Conservation (phyloP, 1,140 invertebrate species). For the Zophobas atratus region DNA sequence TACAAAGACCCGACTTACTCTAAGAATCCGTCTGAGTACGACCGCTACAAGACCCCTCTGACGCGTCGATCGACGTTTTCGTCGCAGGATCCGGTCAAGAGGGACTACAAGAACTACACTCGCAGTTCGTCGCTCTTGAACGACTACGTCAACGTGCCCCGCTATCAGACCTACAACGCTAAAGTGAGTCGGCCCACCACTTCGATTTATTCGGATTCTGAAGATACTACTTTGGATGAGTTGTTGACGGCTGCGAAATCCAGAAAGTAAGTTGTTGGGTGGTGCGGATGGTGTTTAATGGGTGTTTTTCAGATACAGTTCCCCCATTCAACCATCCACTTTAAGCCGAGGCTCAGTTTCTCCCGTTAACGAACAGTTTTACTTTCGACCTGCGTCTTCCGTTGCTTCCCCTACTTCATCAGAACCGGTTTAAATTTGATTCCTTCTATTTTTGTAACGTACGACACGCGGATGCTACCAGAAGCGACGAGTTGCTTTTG, state of each 20-base stretch:
- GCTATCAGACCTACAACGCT: slow-evolving; percentile 63
- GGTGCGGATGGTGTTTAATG: neutral
- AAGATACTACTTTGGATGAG: slow-evolving; percentile 61
- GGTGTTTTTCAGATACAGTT: slow-evolving; percentile 59
- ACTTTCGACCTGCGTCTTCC: slow-evolving; percentile 50
- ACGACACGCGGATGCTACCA: too few relatives aligned
- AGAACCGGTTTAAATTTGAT: slow-evolving; percentile 54
- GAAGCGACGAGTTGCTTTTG: too few relatives aligned
- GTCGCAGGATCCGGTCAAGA: slow-evolving; percentile 24
- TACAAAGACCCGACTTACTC: slow-evolving; percentile 59
- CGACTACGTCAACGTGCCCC: slow-evolving; percentile 65
- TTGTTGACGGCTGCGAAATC: slow-evolving; percentile 58
- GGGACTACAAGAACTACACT: slow-evolving; percentile 60
- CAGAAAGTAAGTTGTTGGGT: slow-evolving; percentile 47
- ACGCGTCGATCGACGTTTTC: slow-evolving; percentile 36
- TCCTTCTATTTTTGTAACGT: slow-evolving; percentile 19
- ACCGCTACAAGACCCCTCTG: slow-evolving; percentile 50
- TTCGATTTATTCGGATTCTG: slow-evolving; percentile 60
- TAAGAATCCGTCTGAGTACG: slow-evolving; percentile 58
- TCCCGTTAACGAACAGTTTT: slow-evolving; percentile 56
- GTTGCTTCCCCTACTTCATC: slow-evolving; percentile 54
- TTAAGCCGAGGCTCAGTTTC: slow-evolving; percentile 59
- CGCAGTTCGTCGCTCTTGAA: slow-evolving; percentile 63
- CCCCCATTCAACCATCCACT: slow-evolving; percentile 56
- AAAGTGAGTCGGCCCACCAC: slow-evolving; percentile 58